A percentile compares a stretch with the other conserved stretches of the same genome.
These are phyloP conservation scores for Prosapia bicincta DNA, from an alignment of 2,888 invertebrate species.

Conservation along the genomic window DNA sequence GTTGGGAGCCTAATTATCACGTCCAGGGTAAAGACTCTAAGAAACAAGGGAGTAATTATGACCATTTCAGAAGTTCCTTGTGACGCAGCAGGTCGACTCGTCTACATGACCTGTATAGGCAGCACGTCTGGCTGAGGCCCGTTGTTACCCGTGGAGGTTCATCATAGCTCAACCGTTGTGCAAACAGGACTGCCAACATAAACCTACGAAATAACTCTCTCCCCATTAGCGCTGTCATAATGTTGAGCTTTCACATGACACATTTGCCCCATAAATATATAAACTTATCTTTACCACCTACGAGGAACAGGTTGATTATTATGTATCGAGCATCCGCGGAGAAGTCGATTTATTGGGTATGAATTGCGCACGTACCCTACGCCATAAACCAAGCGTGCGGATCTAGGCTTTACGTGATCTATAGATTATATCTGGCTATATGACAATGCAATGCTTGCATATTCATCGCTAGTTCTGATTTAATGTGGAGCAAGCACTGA, in stretches of 20 bases:
- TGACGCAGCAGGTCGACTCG: no score
- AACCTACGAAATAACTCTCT: no score
- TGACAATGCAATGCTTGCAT: not conserved
- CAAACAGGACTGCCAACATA: no score
- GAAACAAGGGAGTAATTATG: no score
- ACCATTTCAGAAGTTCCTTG: no score
- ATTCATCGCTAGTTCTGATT: not conserved
- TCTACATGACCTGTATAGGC: no score
- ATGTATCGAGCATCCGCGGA: not conserved
- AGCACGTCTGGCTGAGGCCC: no score
- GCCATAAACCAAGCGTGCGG: not conserved
- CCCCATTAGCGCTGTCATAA: not conserved
- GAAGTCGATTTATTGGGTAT: not conserved
- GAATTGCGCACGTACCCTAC: not conserved
- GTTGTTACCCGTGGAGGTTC: no score
- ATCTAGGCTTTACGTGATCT: not conserved
- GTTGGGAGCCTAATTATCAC: no score
- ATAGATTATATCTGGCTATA: not conserved
- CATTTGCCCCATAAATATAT: not conserved
- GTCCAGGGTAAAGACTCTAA: no score
- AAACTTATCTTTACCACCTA: not conserved
- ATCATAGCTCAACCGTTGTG: no score
- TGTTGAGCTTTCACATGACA: not conserved
- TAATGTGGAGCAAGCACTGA: not conserved
- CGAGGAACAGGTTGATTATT: not conserved